phyloP scores from a whole-genome alignment of 2,888 invertebrate genomes.

The Punctoribates punctum region DNA sequence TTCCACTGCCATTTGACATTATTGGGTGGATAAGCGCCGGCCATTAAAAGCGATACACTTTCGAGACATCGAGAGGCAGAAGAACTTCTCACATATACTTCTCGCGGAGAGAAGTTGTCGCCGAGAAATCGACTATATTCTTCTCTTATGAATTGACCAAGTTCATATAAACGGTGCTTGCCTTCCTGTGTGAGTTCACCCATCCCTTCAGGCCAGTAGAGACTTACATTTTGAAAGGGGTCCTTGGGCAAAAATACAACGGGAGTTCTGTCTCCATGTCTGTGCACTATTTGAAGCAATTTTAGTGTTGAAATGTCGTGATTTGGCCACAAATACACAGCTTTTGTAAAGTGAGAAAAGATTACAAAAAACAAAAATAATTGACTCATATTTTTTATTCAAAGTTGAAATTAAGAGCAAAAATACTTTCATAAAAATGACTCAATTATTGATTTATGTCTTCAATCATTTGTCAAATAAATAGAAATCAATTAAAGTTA shows the following conservation, averaged over 20 bases:
- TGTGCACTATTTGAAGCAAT: slow-evolving; percentile 39
- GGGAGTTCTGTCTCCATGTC: slow-evolving; percentile 42
- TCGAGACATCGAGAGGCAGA: slow-evolving; percentile 37
- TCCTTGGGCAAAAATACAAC: slow-evolving; percentile 37
- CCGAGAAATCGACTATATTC: slow-evolving; percentile 33
- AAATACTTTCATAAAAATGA: too few relatives aligned
- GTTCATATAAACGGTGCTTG: slow-evolving; percentile 39
- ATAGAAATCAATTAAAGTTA: too few relatives aligned
- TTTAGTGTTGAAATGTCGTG: slow-evolving; percentile 35
- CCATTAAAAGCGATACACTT: slow-evolving; percentile 10
- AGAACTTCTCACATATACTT: slow-evolving; percentile 38
- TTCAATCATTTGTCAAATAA: too few relatives aligned
- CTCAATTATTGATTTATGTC: too few relatives aligned
- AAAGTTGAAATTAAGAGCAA: too few relatives aligned
- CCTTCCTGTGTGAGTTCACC: slow-evolving; percentile 36
- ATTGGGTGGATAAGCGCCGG: slow-evolving; percentile 33
- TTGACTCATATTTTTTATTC: too few relatives aligned
- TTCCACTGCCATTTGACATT: slow-evolving; percentile 22
- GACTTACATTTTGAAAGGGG: slow-evolving; percentile 23
- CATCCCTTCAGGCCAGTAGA: slow-evolving; percentile 42
- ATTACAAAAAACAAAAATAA: too few relatives aligned
- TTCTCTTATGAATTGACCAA: slow-evolving; percentile 39
- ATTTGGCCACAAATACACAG: background rate
- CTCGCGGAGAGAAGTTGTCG: slow-evolving; percentile 19
- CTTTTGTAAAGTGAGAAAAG: too few relatives aligned